Evolutionary conservation across 2,113 vertebrate genomes (phyloP).

Genomic region (Hippopotamus amphibius): DNA sequence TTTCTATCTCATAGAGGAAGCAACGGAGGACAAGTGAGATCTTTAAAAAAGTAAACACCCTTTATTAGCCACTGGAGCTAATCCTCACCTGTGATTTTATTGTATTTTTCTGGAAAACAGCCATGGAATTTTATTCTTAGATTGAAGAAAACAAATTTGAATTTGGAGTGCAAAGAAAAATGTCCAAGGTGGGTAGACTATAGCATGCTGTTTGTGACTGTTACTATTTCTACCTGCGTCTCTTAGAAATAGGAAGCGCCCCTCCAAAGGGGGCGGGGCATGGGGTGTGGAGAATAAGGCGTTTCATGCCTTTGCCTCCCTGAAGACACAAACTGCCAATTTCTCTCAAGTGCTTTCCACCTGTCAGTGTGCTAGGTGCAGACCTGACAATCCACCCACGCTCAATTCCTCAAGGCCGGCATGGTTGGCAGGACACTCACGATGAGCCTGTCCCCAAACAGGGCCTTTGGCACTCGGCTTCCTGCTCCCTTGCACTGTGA

Average conservation of each 20-base stretch:
- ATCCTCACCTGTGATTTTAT: neutral
- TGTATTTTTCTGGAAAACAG: neutral
- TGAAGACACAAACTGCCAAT: neutral
- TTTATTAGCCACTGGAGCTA: conserved; percentile 72
- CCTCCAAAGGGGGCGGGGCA: neutral
- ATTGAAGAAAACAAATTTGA: neutral
- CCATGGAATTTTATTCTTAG: neutral
- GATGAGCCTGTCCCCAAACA: neutral
- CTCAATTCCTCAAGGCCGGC: neutral
- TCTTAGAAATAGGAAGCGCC: neutral
- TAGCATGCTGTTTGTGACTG: neutral
- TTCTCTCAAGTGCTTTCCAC: neutral
- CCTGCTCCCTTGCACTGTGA: neutral
- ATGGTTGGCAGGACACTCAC: conserved; percentile 39
- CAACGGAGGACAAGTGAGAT: neutral
- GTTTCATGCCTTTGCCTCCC: neutral
- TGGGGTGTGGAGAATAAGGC: neutral
- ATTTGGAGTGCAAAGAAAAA: neutral
- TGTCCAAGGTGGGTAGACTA: neutral
- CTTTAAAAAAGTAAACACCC: conserved; percentile 60
- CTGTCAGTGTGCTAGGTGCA: neutral
- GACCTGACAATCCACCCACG: neutral
- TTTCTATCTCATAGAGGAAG: conserved; percentile 46
- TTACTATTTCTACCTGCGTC: neutral
- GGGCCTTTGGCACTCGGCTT: neutral